These are phyloP conservation scores for Gymnodraco acuticeps DNA, from an alignment of 2,797 vertebrate genomes.

Conservation along the genomic window DNA sequence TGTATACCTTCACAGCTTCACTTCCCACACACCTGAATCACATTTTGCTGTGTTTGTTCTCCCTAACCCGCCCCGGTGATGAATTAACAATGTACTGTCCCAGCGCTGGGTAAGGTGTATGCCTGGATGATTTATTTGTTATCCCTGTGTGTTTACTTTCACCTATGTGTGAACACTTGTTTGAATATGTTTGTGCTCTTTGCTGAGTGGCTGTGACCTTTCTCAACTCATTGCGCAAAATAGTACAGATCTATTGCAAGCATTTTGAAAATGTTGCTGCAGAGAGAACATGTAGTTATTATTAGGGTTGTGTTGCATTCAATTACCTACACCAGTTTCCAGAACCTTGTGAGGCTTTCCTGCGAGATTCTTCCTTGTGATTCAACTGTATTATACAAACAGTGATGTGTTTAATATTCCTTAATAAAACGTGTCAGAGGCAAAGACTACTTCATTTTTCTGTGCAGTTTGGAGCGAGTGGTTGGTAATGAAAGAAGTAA, in stretches of 20 bases:
- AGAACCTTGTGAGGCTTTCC: neutral
- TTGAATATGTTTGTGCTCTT: conserved; percentile 2
- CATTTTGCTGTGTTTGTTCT: conserved; percentile 61
- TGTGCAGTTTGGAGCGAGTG: too few species aligned
- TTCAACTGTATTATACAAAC: conserved; percentile 1
- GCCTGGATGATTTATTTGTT: conserved; percentile 44
- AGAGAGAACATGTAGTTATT: neutral
- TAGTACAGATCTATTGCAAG: neutral
- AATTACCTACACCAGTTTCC: neutral
- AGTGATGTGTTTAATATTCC: too few species aligned
- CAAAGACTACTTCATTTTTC: too few species aligned
- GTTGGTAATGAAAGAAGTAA: too few species aligned
- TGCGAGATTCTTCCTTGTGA: neutral
- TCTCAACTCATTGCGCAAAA: neutral
- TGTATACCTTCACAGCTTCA: conserved; percentile 43
- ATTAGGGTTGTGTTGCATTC: neutral
- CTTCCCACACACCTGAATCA: conserved; percentile 71
- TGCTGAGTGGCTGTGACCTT: conserved; percentile 18
- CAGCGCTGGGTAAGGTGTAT: conserved; percentile 42
- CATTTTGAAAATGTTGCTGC: neutral
- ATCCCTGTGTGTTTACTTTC: conserved; percentile 34
- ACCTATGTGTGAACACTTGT: conserved; percentile 34
- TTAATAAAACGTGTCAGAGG: too few species aligned
- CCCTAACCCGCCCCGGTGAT: conserved; percentile 35
- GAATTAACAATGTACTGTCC: conserved; percentile 57